These are phyloP conservation scores for Araneus ventricosus DNA, from an alignment of 1,140 invertebrate species.

Conservation along the genomic window DNA sequence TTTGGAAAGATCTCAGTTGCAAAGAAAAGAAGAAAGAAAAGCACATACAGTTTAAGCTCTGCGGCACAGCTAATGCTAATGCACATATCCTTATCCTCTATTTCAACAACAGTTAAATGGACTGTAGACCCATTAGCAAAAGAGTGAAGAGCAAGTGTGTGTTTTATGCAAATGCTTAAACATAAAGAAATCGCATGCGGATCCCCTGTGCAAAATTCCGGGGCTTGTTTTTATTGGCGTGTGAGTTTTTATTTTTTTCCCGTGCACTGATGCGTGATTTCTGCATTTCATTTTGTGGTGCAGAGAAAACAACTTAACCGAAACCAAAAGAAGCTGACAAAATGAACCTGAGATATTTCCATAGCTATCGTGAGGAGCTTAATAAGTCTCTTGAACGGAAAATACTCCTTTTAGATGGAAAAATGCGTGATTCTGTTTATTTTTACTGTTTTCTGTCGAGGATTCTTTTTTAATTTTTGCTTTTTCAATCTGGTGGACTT, in stretches of 20 bases:
- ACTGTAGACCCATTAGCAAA: slow-evolving; percentile 60
- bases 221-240: slow-evolving; percentile 22
- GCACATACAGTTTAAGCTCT: not conserved
- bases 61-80: slow-evolving; percentile 55
- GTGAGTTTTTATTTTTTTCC: not conserved
- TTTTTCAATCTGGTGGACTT: not conserved
- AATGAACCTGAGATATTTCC: slow-evolving; percentile 36
- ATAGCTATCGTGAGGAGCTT: slow-evolving; percentile 12
- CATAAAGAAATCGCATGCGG: slow-evolving; percentile 53
- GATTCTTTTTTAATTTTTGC: not conserved
- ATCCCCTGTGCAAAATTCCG: not conserved
- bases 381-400: slow-evolving; percentile 34
- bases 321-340: slow-evolving; percentile 29
- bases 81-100: slow-evolving; percentile 33
- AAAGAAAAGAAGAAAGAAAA: not conserved
- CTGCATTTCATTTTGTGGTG: slow-evolving; percentile 6
- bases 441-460: not conserved
- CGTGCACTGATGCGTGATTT: not conserved
- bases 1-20: not conserved
- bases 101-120: slow-evolving; percentile 67
- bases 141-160: slow-evolving; percentile 13
- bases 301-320: not conserved
- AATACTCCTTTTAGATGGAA: slow-evolving; percentile 14
- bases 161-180: slow-evolving; percentile 72
- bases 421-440: not conserved